These are phyloP conservation scores for Aricia agestis DNA, from an alignment of 1,140 invertebrate species.

Conservation along the genomic window DNA sequence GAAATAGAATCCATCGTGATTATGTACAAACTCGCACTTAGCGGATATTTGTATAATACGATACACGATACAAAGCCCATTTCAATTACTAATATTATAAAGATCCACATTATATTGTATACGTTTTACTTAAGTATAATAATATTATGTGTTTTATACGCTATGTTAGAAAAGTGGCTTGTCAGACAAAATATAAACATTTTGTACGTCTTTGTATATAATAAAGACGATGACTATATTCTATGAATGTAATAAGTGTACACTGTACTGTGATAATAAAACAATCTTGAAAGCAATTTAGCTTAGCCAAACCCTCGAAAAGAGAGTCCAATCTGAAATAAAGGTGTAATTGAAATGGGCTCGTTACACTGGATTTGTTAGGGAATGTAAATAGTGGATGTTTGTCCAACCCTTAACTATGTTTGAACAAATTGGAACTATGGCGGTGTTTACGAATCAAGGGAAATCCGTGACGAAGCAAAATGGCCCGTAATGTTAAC, in stretches of 20 bases:
- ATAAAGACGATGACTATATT: neutral
- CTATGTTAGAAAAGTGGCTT: too few relatives aligned
- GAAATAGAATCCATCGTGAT: too few relatives aligned
- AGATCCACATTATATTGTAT: too few relatives aligned
- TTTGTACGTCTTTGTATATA: too few relatives aligned
- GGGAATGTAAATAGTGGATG: slow-evolving; percentile 49
- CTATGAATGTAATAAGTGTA: too few relatives aligned
- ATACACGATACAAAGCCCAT: too few relatives aligned
- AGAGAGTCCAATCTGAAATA: slow-evolving; percentile 26
- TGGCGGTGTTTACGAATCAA: slow-evolving; percentile 13
- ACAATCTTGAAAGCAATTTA: slow-evolving; percentile 9
- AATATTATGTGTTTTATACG: too few relatives aligned
- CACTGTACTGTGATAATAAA: neutral
- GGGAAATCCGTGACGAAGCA: neutral
- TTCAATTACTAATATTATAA: too few relatives aligned
- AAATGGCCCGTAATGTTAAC: neutral
- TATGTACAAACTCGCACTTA: too few relatives aligned
- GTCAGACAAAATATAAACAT: too few relatives aligned
- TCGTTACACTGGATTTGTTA: slow-evolving; percentile 48
- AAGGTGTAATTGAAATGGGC: slow-evolving; percentile 35
- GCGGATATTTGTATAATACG: too few relatives aligned
- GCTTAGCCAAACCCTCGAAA: neutral
- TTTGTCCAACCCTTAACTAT: slow-evolving; percentile 56
- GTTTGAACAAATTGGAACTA: slow-evolving; percentile 37
- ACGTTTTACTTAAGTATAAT: too few relatives aligned